These are phyloP conservation scores for Cercopithecus mona DNA, from an alignment of 2,113 vertebrate species.

Conservation along the genomic window DNA sequence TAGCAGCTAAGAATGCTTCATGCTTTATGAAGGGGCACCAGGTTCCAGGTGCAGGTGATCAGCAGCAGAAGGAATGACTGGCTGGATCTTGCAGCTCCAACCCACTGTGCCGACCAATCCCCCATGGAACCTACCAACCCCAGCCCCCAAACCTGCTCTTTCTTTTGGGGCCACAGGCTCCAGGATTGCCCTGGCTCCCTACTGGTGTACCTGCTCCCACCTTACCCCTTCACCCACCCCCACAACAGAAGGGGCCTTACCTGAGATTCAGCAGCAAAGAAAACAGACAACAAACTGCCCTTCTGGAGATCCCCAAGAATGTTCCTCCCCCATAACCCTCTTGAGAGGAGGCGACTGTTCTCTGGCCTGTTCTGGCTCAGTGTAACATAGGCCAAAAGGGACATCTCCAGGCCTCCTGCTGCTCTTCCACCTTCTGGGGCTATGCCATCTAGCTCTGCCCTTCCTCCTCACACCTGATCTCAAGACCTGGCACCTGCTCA, in stretches of 20 bases:
- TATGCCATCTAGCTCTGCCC: background rate
- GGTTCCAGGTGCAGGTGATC: background rate
- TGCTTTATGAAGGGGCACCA: background rate
- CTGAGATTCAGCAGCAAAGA: background rate
- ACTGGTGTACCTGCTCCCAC: too few species aligned
- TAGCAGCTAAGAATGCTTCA: background rate
- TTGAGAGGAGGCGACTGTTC: background rate
- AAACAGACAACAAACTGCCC: background rate
- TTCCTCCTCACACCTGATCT: background rate
- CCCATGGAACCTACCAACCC: background rate
- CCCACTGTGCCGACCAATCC: background rate
- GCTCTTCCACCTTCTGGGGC: background rate
- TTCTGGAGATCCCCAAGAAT: background rate
- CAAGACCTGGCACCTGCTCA: background rate
- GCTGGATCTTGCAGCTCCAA: background rate
- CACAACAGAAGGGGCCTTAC: background rate
- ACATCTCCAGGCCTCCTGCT: background rate
- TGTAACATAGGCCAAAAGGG: fast-evolving
- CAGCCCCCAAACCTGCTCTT: background rate
- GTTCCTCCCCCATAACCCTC: background rate
- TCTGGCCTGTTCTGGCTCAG: background rate
- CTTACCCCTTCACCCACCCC: background rate
- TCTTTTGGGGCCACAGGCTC: background rate
- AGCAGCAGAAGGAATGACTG: background rate
- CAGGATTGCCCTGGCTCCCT: background rate